phyloP scores from a whole-genome alignment of 2,888 invertebrate genomes.

The Melanargia galathea region DNA sequence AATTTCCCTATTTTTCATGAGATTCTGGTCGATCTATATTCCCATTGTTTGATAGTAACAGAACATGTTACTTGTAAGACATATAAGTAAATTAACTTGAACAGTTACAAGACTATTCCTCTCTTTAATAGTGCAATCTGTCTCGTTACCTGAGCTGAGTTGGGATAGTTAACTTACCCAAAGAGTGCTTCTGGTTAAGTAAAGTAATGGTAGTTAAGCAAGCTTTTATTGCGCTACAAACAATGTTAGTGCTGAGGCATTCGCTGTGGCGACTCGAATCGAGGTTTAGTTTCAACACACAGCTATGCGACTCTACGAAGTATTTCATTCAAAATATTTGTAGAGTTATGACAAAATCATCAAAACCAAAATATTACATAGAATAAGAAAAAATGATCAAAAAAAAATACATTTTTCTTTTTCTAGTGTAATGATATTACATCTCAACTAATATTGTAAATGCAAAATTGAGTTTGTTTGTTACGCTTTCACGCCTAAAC shows the following conservation, averaged over 20 bases:
- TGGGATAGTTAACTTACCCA: constrained; percentile 41
- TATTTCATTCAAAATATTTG: neutral
- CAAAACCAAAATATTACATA: too few relatives aligned
- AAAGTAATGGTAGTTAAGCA: constrained; percentile 32
- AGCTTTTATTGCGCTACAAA: constrained; percentile 34
- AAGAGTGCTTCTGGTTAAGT: constrained; percentile 40
- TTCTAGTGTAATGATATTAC: too few relatives aligned
- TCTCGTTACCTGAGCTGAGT: constrained; percentile 55
- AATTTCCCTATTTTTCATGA: too few relatives aligned
- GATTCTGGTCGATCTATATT: too few relatives aligned
- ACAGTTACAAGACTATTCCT: constrained; percentile 57
- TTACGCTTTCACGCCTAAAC: too few relatives aligned
- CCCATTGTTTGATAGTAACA: neutral
- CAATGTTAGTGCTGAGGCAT: constrained; percentile 22
- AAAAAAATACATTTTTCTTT: too few relatives aligned
- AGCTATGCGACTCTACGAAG: neutral
- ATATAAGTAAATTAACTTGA: constrained; percentile 47
- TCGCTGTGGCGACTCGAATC: constrained; percentile 5
- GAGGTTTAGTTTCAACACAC: neutral
- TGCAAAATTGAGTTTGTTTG: too few relatives aligned
- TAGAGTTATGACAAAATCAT: too few relatives aligned
- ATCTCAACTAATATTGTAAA: too few relatives aligned
- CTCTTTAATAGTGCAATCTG: constrained; percentile 67
- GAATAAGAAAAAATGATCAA: too few relatives aligned
- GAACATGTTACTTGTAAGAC: neutral